Evolutionary conservation across 2,797 vertebrate species (phyloP).

Genomic region (Fringilla coelebs): DNA sequence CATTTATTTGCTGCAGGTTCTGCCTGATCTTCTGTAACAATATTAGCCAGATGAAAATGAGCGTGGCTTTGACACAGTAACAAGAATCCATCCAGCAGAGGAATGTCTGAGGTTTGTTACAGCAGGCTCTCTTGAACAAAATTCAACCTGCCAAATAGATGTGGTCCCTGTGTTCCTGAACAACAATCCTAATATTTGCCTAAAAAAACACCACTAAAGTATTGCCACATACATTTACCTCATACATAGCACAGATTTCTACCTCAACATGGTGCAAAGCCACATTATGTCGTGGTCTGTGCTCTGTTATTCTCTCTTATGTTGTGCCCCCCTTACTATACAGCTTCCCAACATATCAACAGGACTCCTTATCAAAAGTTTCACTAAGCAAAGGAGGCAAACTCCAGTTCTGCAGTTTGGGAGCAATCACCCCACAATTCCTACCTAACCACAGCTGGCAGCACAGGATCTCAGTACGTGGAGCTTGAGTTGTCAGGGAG

Average conservation of each 20-base stretch:
- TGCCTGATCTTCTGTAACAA: background rate
- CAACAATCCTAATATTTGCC: background rate
- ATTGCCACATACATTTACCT: background rate
- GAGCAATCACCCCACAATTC: background rate
- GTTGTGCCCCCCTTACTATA: background rate
- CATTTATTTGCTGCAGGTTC: background rate
- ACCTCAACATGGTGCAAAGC: background rate
- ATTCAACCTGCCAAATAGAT: background rate
- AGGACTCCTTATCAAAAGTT: background rate
- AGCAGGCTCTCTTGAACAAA: constrained; percentile 1
- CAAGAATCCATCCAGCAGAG: constrained; percentile 11
- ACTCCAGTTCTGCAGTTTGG: background rate
- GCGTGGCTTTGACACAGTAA: background rate
- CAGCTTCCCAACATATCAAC: background rate
- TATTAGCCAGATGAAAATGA: background rate
- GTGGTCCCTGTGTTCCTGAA: background rate
- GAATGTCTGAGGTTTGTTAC: constrained; percentile 13
- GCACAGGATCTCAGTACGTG: background rate
- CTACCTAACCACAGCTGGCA: constrained; percentile 9
- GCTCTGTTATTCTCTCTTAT: background rate
- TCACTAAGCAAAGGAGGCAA: background rate
- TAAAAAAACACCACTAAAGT: background rate
- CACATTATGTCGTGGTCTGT: background rate
- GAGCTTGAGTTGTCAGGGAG: background rate
- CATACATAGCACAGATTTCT: background rate